Percentiles rank a stretch among this genome's conserved stretches.
Evolutionary conservation across 2,888 invertebrate species (phyloP).

Genomic region (Diploptera punctata): DNA sequence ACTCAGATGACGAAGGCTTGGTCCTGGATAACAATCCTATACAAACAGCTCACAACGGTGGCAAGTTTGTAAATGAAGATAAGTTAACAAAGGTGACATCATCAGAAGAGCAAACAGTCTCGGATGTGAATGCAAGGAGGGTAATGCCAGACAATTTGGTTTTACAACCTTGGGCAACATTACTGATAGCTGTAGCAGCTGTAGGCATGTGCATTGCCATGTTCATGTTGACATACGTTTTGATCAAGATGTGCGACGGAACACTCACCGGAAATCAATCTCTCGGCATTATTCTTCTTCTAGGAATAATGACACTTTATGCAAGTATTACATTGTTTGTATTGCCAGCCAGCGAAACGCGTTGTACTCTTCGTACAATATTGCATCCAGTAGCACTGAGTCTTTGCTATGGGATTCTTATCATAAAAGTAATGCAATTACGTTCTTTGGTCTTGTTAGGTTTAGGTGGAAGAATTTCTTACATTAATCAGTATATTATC

Average conservation of each 20-base stretch:
- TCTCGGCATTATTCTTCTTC: conserved; percentile 50
- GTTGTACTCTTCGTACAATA: conserved; percentile 50
- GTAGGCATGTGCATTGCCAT: conserved; percentile 50
- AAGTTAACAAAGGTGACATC: not conserved
- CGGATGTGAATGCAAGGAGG: conserved; percentile 34
- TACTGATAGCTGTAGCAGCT: conserved; percentile 49
- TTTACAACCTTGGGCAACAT: conserved; percentile 50
- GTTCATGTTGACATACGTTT: conserved; percentile 51
- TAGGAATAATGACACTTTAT: conserved; percentile 50
- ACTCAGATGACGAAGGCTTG: conserved; percentile 50
- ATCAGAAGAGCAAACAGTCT: conserved; percentile 1
- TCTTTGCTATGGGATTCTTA: conserved; percentile 52
- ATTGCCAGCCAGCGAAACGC: conserved; percentile 48
- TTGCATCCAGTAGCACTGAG: conserved; percentile 51
- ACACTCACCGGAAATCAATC: conserved; percentile 50
- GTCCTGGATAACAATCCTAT: conserved; percentile 45
- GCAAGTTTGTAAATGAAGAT: not conserved
- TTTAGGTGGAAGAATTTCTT: conserved; percentile 51
- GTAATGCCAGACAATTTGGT: conserved; percentile 47
- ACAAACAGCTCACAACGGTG: too few relatives aligned
- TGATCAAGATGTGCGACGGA: conserved; percentile 51
- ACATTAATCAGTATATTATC: conserved; percentile 50
- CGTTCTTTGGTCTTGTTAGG: conserved; percentile 52
- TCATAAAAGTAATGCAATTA: conserved; percentile 53
- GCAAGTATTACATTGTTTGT: conserved; percentile 51